A percentile compares a stretch with the other conserved stretches of the same genome.
Evolutionary conservation across 2,797 vertebrate genomes (phyloP).

Genomic region (Leucoraja ocellata): DNA sequence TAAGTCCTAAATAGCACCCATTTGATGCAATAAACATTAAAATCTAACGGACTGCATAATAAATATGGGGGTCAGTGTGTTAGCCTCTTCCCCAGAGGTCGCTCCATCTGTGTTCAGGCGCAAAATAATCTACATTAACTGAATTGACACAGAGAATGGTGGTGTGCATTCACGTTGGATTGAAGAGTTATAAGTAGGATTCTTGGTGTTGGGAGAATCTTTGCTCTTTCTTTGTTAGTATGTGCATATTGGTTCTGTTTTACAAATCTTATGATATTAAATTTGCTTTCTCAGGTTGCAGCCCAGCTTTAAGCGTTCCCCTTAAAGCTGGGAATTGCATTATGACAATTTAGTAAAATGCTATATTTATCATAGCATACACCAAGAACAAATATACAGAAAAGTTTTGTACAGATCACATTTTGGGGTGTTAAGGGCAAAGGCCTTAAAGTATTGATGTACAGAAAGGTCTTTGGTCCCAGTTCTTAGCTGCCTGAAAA

Average conservation of each 20-base stretch:
- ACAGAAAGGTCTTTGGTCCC: too few relatives aligned
- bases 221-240: neutral
- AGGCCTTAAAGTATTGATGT: too few relatives aligned
- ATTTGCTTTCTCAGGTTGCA: too few relatives aligned
- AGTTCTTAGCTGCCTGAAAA: too few relatives aligned
- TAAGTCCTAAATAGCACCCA: slow-evolving; percentile 55
- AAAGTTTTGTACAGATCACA: neutral
- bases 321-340: neutral
- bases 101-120: slow-evolving; percentile 13
- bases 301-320: too few relatives aligned
- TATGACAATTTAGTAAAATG: neutral
- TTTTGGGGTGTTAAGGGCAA: neutral
- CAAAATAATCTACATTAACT: neutral
- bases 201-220: neutral
- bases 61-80: neutral
- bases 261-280: neutral
- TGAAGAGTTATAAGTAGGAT: neutral
- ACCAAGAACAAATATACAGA: too few relatives aligned
- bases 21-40: neutral
- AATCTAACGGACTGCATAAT: neutral
- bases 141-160: neutral
- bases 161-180: neutral
- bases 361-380: too few relatives aligned
- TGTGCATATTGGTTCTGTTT: neutral
- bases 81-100: neutral